A percentile compares a stretch with the other conserved stretches of the same genome.
phyloP scores from a whole-genome alignment of 92 coral and sea anemone species.

The Paragorgia papillata region DNA sequence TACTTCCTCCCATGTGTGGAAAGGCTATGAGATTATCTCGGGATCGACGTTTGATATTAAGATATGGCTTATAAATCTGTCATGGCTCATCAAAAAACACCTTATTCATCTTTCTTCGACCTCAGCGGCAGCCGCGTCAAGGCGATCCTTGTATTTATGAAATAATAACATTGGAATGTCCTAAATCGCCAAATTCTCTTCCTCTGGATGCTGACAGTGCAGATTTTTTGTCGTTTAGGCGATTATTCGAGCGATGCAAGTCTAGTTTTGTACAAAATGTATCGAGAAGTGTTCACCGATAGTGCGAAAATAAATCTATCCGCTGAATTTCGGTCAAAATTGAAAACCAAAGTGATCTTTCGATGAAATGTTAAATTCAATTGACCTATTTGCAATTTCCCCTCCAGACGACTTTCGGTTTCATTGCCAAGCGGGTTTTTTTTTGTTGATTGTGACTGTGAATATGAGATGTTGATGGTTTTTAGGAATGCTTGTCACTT shows the following conservation, averaged over 20 bases:
- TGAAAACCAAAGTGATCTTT: not conserved
- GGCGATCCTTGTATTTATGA: not conserved
- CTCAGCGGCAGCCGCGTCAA: constrained; percentile 28
- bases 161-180: not conserved
- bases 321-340: not conserved
- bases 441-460: too few relatives aligned
- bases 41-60: not conserved
- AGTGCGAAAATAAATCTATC: not conserved
- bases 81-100: constrained; percentile 17
- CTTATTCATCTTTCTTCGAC: constrained; percentile 36
- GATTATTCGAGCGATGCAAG: not conserved
- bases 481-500: too few relatives aligned
- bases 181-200: too few relatives aligned
- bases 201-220: too few relatives aligned
- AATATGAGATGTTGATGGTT: too few relatives aligned
- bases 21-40: not conserved
- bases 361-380: not conserved
- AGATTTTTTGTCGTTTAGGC: not conserved
- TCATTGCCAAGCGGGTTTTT: too few relatives aligned
- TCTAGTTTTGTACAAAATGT: too few relatives aligned
- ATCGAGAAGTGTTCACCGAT: not conserved
- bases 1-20: constrained; percentile 13
- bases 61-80: constrained; percentile 18
- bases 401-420: constrained; percentile 25
- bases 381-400: constrained; percentile 19